Conservation (phyloP, 92 coral and sea anemone species). For the Chrysogorgia sp. region DNA sequence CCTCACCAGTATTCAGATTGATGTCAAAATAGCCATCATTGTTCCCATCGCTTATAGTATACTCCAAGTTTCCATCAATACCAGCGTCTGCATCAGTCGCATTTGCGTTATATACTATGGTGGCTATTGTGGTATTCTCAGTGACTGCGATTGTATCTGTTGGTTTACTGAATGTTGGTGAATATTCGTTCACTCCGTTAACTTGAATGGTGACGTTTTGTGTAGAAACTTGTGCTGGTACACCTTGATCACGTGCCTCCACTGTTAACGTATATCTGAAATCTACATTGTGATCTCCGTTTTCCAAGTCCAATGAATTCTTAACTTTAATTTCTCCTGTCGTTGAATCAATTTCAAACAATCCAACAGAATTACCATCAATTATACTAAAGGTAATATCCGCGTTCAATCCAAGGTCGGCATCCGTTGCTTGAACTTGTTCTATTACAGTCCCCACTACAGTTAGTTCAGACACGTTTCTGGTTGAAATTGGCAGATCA, state of each 20-base stretch:
- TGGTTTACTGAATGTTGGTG: slow-evolving; percentile 70
- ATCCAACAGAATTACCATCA: slow-evolving; percentile 71
- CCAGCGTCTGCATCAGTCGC: slow-evolving; percentile 22
- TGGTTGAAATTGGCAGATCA: slow-evolving; percentile 56
- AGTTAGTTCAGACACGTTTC: slow-evolving; percentile 76
- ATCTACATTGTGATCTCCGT: slow-evolving; percentile 53
- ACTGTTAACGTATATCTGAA: slow-evolving; percentile 59
- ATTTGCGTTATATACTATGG: slow-evolving; percentile 1
- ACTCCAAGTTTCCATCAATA: slow-evolving; percentile 38
- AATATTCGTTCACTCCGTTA: slow-evolving; percentile 69
- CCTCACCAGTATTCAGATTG: slow-evolving; percentile 65
- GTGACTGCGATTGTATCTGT: slow-evolving; percentile 58
- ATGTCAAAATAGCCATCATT: slow-evolving; percentile 69
- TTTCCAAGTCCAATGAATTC: slow-evolving; percentile 69
- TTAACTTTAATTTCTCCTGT: slow-evolving; percentile 76
- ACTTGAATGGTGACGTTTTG: slow-evolving; percentile 61
- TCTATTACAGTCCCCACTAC: slow-evolving; percentile 66
- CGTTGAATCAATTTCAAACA: slow-evolving; percentile 67
- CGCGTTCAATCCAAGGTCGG: slow-evolving; percentile 71
- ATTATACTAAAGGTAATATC: slow-evolving; percentile 67
- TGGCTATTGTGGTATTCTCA: slow-evolving; percentile 64
- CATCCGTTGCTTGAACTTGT: slow-evolving; percentile 82
- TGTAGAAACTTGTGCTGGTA: slow-evolving; percentile 53
- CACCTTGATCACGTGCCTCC: slow-evolving; percentile 67
- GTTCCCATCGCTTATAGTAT: slow-evolving; percentile 62